phyloP scores from a whole-genome alignment of 1,140 invertebrate genomes.

The Oncopodura yosiiana region DNA sequence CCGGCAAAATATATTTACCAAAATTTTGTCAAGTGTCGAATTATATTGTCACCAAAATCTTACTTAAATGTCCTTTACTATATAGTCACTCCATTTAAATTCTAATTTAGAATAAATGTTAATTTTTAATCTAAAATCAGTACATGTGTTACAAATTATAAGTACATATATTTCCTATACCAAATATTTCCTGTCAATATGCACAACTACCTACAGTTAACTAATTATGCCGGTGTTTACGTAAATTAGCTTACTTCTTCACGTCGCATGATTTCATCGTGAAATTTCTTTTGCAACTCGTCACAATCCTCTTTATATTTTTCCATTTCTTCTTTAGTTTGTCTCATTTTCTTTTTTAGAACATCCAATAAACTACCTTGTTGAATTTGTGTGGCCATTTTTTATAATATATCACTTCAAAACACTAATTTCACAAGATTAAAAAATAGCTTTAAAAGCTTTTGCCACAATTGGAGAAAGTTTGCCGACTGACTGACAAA shows the following conservation, averaged over 20 bases:
- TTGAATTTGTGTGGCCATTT: constrained; percentile 69
- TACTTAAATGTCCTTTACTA: no score
- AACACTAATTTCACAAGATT: no score
- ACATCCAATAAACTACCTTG: constrained; percentile 83
- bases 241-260: constrained; percentile 72
- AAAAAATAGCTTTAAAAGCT: no score
- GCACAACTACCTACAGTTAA: not conserved
- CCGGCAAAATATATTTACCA: no score
- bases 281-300: constrained; percentile 74
- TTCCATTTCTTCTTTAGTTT: constrained; percentile 95
- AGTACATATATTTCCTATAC: not conserved
- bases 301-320: constrained; percentile 92
- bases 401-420: constrained; percentile 34
- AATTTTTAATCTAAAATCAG: not conserved
- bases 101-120: not conserved
- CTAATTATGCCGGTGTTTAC: not conserved
- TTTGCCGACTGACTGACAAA: no score
- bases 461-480: no score
- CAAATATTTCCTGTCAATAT: not conserved
- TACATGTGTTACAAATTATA: not conserved
- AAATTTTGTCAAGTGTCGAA: no score
- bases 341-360: constrained; percentile 98
- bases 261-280: constrained; percentile 78
- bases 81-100: no score
- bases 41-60: no score